Evolutionary conservation across 2,888 invertebrate genomes (phyloP).

Genomic region (Conomelus anceps): DNA sequence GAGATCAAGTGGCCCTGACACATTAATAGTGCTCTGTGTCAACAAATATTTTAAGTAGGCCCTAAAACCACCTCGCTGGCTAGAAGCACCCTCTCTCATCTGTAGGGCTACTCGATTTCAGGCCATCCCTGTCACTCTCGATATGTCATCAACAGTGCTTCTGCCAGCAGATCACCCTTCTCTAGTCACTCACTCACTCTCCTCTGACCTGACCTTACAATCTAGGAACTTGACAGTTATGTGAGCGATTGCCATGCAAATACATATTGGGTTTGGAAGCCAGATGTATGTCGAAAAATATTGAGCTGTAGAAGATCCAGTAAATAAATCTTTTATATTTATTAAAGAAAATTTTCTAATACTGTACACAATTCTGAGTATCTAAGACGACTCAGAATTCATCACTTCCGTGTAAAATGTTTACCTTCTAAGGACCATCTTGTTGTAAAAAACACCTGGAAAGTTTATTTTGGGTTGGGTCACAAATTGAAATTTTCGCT

Average conservation of each 20-base stretch:
- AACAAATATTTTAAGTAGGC: conserved; percentile 13
- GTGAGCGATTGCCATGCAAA: background rate
- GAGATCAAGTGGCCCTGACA: conserved; percentile 9
- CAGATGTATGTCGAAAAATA: too few relatives aligned
- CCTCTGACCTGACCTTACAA: background rate
- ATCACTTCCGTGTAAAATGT: too few relatives aligned
- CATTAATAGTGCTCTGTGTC: conserved; percentile 9
- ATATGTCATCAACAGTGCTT: background rate
- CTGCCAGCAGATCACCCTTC: background rate
- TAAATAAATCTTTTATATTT: too few relatives aligned
- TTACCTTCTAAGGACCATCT: too few relatives aligned
- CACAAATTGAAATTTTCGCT: too few relatives aligned
- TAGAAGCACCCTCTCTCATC: background rate
- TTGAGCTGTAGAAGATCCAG: too few relatives aligned
- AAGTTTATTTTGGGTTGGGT: too few relatives aligned
- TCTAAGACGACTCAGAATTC: too few relatives aligned
- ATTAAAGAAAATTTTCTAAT: too few relatives aligned
- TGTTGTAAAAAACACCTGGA: too few relatives aligned
- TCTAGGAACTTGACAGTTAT: background rate
- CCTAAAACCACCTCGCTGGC: conserved; percentile 1
- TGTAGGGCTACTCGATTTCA: too few relatives aligned
- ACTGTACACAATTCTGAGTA: too few relatives aligned
- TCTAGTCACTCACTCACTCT: background rate
- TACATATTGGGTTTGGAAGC: background rate
- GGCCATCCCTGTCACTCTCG: background rate